Evolutionary conservation across 1,140 invertebrate genomes (phyloP).

Genomic region (Asobara japonica): DNA sequence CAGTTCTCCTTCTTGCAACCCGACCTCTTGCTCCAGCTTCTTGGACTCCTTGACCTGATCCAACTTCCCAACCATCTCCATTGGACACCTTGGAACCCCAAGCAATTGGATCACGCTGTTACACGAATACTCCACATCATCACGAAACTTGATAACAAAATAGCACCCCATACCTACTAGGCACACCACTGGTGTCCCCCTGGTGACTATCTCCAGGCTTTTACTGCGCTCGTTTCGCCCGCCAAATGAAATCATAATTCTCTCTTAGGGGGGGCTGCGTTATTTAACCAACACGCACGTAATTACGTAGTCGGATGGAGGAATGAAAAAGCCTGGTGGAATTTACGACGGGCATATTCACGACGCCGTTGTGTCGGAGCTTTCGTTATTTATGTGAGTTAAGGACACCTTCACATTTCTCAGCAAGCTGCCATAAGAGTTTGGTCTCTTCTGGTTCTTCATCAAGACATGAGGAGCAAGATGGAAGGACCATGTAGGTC

Average conservation of each 20-base stretch:
- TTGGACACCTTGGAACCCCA: too few species aligned
- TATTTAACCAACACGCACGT: constrained; percentile 41
- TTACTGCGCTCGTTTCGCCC: constrained; percentile 1
- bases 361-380: constrained; percentile 17
- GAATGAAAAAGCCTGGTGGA: constrained; percentile 35
- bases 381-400: constrained; percentile 27
- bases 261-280: constrained; percentile 38
- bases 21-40: too few species aligned
- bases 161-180: background rate
- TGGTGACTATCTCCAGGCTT: background rate
- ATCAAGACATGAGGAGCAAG: background rate
- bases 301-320: constrained; percentile 30
- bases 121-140: too few species aligned
- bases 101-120: too few species aligned
- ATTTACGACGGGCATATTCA: constrained; percentile 32
- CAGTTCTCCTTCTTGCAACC: too few species aligned
- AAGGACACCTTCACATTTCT: background rate
- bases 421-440: background rate
- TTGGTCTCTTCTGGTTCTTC: background rate
- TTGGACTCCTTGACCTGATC: too few species aligned
- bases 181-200: background rate
- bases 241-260: constrained; percentile 44
- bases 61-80: too few species aligned
- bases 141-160: background rate
- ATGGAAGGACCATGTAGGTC: too few species aligned